Evolutionary conservation across 2,888 invertebrate species (phyloP), one percentile per base, ranked within the genome.

Genomic region (Troides helena): DNA sequence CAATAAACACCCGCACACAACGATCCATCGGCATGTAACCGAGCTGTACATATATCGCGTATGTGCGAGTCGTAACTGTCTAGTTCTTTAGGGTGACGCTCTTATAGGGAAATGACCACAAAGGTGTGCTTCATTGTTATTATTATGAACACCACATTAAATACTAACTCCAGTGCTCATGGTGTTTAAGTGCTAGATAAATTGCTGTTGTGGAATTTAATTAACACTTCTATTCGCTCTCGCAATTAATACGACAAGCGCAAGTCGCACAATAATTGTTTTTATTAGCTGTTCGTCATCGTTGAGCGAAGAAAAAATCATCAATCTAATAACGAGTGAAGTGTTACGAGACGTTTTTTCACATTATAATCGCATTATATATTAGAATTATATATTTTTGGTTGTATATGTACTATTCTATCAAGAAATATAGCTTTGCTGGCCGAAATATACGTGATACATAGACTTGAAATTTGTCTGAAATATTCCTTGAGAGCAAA

Each of bases 41-140:
- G 10, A n/a, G 30, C n/a, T 46, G 46, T 18, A 18, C 62, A 67
- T 43, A 60, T 25, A 69, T 58, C 23, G 69, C 61, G 72, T 68
- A 64, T 70, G 66, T 65, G 69, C 72, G 67, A 50, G 73, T 25
- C 64, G 79, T 86, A 85, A 85, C 84, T 85, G 84, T 84, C 78
- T 83, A 86, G 86, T 86, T 83, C 81, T 81, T 79, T 77, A 80
- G 80, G 79, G 77, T 75, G 80, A 82, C 78, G 76, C 68, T 72
- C 72, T 78, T 76, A 74, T 68, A 72, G 70, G 69, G 72, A 73
- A 74, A 73, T 74, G 72, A 76, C 39, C 59, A 53, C 56, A 70
- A 58, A 62, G 39, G 57, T 62, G 59, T 63, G 43, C n/a, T 8
- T 56, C 61, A 53, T 56, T 61, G 61, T 61, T 36, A 46, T n/a